Conservation (phyloP, 2,888 invertebrate genomes). For the Opisthograptis luteolata region DNA sequence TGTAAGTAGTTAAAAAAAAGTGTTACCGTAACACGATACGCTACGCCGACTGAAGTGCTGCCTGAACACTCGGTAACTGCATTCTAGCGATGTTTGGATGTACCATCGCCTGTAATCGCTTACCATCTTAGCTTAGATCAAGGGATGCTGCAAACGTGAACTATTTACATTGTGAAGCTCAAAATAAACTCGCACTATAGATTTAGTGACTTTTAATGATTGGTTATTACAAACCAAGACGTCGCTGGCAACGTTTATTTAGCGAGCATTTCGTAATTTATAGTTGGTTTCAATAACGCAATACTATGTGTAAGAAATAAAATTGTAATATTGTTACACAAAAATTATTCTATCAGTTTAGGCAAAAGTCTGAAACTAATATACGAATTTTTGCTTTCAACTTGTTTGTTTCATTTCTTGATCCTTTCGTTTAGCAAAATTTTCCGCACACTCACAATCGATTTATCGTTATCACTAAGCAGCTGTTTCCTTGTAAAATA, state of each 20-base stretch:
- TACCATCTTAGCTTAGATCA: too few relatives aligned
- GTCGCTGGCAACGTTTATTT: constrained; percentile 23
- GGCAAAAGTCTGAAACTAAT: constrained; percentile 73
- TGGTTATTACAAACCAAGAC: constrained; percentile 7
- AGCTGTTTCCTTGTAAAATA: too few relatives aligned
- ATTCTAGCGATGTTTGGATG: too few relatives aligned
- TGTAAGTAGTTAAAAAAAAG: too few relatives aligned
- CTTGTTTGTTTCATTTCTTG: constrained; percentile 40
- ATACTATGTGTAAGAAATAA: constrained; percentile 52
- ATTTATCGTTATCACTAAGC: too few relatives aligned
- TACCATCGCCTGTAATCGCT: too few relatives aligned
- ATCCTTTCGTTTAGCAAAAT: too few relatives aligned
- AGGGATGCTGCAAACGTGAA: too few relatives aligned
- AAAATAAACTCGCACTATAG: constrained; percentile 1
- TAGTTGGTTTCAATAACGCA: constrained; percentile 50
- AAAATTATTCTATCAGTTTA: constrained; percentile 65
- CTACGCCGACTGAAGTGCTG: too few relatives aligned
- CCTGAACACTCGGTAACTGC: too few relatives aligned
- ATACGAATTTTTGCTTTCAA: constrained; percentile 77
- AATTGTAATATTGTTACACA: constrained; percentile 59
- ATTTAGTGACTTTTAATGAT: neutral
- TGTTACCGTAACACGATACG: too few relatives aligned
- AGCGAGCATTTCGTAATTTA: constrained; percentile 40
- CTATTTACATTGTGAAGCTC: constrained; percentile 3
- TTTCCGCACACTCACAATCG: too few relatives aligned